Base-by-base conservation (phyloP, 1,140 invertebrate genomes). In the Batillaria attramentaria region DNA sequence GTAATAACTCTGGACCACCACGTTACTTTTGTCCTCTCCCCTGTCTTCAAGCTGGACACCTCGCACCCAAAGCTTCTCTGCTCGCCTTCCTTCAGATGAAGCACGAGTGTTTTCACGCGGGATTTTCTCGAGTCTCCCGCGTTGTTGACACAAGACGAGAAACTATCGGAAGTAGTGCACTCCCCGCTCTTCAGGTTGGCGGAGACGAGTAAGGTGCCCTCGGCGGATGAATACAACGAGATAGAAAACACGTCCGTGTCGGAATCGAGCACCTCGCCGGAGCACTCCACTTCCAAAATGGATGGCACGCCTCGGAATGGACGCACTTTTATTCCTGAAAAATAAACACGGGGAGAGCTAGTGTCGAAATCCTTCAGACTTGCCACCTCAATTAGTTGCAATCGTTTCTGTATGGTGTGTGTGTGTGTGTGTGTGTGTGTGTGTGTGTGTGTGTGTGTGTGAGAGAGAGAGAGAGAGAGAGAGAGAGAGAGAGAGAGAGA, bases 231-330 rank as follows among this genome's bases (percentile, higher is more conserved):
- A 50, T 73, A 73, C 28, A 73, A 24, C 5, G 46, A 33, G 28
- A 57, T 39, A 31, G 72, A 73, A 35, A 73, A 54, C 28, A 73
- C 46, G 50, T 42, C 57, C 16, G 43, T 18, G 50, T 73, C 72
- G 33, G 46, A 33, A 3, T 42, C 28, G 46, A 73, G 72, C 46
- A 35, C 33, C 13, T 16, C 50, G 33, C 72, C 72, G 16, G 72
- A 73, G 31, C 72, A 73, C 72, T 73, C 72, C 72, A 73, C 42
- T 35, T 73, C 24, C 72, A 57, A 50, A 16, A 73, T 37, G 46
- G 33, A 20, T 28, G 72, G 72, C 4, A 73, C 24, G 46, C 37
- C 35, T n/a, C 33, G 72, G 73, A 75, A 75, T 1, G 57, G 54
- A 10, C 57, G 54, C 2, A 62, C 50, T 39, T 10, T 42, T 33